phyloP scores from a whole-genome alignment of 2,888 invertebrate genomes.

The Polydrusus cervinus region DNA sequence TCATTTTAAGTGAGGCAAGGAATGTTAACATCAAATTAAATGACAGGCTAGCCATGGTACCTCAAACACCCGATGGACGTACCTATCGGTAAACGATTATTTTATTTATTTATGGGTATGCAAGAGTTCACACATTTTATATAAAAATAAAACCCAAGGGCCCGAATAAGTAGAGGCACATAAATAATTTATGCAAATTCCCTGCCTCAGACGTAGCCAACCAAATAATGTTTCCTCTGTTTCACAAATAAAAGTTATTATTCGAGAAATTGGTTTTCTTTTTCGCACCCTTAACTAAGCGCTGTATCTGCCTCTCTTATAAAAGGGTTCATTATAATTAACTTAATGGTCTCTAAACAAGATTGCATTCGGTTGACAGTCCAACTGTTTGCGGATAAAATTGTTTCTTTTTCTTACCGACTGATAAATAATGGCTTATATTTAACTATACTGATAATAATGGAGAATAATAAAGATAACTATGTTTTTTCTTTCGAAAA shows the following conservation, averaged over 20 bases:
- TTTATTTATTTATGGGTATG: too few relatives aligned
- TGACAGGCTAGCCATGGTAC: too few relatives aligned
- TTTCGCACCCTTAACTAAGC: not conserved
- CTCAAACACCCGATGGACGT: too few relatives aligned
- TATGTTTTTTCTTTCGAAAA: too few relatives aligned
- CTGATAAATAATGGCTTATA: slow-evolving; percentile 6
- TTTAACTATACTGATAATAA: slow-evolving; percentile 58
- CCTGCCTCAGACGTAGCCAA: not conserved
- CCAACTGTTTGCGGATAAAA: slow-evolving; percentile 71
- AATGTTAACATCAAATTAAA: too few relatives aligned
- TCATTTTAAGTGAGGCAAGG: too few relatives aligned
- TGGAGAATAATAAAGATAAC: slow-evolving; percentile 61
- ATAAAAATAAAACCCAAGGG: too few relatives aligned
- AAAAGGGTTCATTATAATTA: slow-evolving; percentile 70
- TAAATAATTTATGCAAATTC: too few relatives aligned
- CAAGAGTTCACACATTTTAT: too few relatives aligned
- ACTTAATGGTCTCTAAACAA: slow-evolving; percentile 73
- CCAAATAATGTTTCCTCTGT: not conserved
- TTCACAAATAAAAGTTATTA: slow-evolving; percentile 4
- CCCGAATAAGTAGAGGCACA: too few relatives aligned
- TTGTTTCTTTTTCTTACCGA: slow-evolving; percentile 68
- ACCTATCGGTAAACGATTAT: too few relatives aligned
- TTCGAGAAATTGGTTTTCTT: slow-evolving; percentile 1
- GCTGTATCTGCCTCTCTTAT: slow-evolving; percentile 13
- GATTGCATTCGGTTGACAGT: slow-evolving; percentile 72